phyloP scores from a whole-genome alignment of 2,113 vertebrate species.

The Etia nguti region DNA sequence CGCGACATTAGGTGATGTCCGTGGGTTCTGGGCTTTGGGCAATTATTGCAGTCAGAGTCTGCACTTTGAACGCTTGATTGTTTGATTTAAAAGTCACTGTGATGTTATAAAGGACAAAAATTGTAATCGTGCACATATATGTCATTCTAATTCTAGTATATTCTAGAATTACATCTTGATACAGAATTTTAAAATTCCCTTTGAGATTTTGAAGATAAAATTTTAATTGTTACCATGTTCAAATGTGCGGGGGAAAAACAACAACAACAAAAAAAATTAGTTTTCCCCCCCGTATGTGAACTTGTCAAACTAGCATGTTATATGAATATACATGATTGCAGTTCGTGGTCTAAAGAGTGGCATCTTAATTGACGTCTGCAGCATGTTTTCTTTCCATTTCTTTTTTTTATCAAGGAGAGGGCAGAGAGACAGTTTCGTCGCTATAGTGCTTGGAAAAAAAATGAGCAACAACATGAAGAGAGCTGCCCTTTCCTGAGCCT shows the following conservation, averaged over 20 bases:
- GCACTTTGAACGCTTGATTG: not conserved
- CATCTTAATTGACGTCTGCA: conserved; percentile 16
- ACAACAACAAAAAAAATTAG: no score
- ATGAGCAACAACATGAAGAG: conserved; percentile 38
- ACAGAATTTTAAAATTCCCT: not conserved
- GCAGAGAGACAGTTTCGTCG: not conserved
- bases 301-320: not conserved
- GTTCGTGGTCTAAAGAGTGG: not conserved
- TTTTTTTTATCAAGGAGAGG: conserved; percentile 17
- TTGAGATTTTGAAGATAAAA: not conserved
- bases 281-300: not conserved
- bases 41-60: not conserved
- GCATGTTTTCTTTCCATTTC: not conserved
- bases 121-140: not conserved
- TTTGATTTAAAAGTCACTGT: not conserved
- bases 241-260: not conserved
- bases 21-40: not conserved
- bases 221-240: not conserved
- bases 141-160: not conserved
- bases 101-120: not conserved
- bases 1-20: not conserved
- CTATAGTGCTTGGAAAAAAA: conserved; percentile 31
- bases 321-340: not conserved
- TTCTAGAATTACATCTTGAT: not conserved
- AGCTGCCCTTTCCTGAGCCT: conserved; percentile 56